Conservation (phyloP, 2,113 vertebrate species). For the Crocuta crocuta region DNA sequence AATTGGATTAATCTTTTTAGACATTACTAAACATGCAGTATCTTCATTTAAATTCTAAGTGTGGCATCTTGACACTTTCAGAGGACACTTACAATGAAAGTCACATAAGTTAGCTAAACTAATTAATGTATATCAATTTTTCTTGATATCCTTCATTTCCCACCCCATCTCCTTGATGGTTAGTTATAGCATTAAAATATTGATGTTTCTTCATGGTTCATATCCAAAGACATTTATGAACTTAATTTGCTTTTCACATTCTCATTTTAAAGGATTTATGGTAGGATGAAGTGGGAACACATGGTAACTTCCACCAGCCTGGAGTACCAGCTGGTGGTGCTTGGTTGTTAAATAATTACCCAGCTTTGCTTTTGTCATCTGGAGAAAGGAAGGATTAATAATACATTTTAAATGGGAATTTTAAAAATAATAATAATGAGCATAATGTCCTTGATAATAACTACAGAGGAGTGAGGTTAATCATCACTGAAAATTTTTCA, state of each 20-base stretch:
- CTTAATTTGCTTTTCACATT: conserved; percentile 70
- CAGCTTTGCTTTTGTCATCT: conserved; percentile 73
- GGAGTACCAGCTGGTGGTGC: conserved; percentile 70
- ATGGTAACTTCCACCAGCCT: conserved; percentile 73
- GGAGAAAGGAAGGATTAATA: conserved; percentile 61
- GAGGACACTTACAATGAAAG: conserved; percentile 53
- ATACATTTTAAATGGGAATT: conserved; percentile 66
- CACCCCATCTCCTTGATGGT: conserved; percentile 56
- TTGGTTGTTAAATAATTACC: conserved; percentile 72
- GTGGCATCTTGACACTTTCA: conserved; percentile 24
- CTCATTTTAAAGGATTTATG: conserved; percentile 74
- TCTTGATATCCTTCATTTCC: conserved; percentile 66
- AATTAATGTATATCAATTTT: conserved; percentile 65
- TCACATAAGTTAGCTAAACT: conserved; percentile 64
- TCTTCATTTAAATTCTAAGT: conserved; percentile 67
- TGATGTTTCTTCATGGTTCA: conserved; percentile 67
- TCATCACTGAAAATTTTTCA: conserved; percentile 37
- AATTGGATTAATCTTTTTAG: conserved; percentile 28
- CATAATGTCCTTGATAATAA: neutral
- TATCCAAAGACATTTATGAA: conserved; percentile 64
- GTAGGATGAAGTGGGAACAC: conserved; percentile 66
- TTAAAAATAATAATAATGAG: conserved; percentile 55
- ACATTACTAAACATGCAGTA: conserved; percentile 23
- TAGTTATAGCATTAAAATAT: conserved; percentile 61
- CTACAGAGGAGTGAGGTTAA: conserved; percentile 57